phyloP scores from a whole-genome alignment of 2,797 vertebrate genomes.

The Columba guinea region DNA sequence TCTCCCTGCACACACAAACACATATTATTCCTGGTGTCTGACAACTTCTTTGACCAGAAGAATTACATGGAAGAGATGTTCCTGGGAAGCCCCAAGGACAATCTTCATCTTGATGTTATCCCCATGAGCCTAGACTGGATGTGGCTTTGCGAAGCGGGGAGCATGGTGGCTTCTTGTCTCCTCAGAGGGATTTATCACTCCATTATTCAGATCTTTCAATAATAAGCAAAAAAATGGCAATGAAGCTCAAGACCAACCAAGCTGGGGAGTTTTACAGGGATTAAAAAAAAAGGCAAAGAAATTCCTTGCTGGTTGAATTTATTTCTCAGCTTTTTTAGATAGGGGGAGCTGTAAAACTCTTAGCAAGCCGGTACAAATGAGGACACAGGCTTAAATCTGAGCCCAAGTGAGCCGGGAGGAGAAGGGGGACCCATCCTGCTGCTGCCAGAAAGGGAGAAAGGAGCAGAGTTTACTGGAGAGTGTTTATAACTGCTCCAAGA shows the following conservation, averaged over 20 bases:
- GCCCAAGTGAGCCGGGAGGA: background rate
- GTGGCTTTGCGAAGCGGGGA: background rate
- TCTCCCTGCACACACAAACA: background rate
- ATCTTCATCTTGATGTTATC: no score
- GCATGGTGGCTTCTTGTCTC: background rate
- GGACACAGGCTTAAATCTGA: background rate
- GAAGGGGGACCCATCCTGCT: background rate
- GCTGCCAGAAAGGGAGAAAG: background rate
- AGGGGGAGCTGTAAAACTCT: background rate
- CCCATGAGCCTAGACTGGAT: background rate
- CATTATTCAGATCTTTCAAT: background rate
- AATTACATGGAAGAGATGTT: background rate
- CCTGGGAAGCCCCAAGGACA: background rate
- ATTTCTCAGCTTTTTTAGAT: background rate
- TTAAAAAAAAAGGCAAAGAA: background rate
- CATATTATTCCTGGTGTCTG: background rate
- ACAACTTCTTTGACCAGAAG: background rate
- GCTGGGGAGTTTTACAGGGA: background rate
- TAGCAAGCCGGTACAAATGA: background rate
- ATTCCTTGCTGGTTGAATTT: background rate
- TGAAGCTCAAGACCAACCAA: background rate
- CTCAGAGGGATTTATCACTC: background rate
- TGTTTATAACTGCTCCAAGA: background rate
- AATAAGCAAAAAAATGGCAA: background rate
- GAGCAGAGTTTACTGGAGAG: background rate